Conservation (phyloP, 1,140 invertebrate species). For the Batillaria attramentaria region DNA sequence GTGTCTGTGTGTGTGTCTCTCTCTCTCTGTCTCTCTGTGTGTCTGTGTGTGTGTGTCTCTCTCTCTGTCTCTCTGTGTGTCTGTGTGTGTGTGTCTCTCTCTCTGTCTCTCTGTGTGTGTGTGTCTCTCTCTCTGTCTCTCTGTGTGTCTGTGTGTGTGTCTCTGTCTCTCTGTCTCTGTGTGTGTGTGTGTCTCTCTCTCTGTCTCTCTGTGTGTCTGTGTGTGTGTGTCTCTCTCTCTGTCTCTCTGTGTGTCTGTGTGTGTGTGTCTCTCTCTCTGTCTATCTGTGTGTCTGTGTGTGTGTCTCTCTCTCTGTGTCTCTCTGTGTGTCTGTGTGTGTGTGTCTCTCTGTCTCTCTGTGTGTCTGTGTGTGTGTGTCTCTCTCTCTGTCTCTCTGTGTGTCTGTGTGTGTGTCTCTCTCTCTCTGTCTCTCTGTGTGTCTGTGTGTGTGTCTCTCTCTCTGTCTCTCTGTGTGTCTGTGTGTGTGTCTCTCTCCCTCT, state of each 20-base stretch:
- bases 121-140: too few relatives aligned
- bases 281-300: not conserved
- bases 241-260: too few relatives aligned
- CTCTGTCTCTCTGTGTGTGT: too few relatives aligned
- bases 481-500: not conserved
- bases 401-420: not conserved
- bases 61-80: not conserved
- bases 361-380: not conserved
- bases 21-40: not conserved
- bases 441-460: not conserved
- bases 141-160: not conserved
- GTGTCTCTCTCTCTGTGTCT: not conserved
- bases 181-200: not conserved
- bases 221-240: not conserved
- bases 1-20: not conserved
- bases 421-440: not conserved
- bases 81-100: not conserved
- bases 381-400: not conserved
- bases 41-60: not conserved
- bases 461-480: not conserved
- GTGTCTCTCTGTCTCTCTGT: not conserved
- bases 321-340: constrained; percentile 3
- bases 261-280: not conserved
- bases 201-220: not conserved
- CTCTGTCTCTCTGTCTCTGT: not conserved